phyloP scores from a whole-genome alignment of 2,888 invertebrate genomes.

The Cheilosia urbana region DNA sequence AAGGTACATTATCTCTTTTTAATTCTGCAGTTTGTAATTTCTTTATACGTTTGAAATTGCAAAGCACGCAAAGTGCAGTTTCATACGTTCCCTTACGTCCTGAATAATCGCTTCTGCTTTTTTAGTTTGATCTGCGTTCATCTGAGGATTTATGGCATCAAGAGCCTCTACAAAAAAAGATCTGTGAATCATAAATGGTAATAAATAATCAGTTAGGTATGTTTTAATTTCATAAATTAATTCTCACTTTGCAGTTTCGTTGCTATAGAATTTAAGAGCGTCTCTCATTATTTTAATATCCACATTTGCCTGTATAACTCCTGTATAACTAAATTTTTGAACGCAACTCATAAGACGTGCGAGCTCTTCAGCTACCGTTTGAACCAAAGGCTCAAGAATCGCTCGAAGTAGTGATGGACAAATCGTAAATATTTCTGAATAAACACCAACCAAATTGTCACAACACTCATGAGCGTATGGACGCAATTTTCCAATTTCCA shows the following conservation, averaged over 20 bases:
- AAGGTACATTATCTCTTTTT: background rate
- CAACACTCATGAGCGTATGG: slow-evolving; percentile 96
- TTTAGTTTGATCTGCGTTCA: slow-evolving; percentile 87
- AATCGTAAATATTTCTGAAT: slow-evolving; percentile 85
- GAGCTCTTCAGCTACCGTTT: slow-evolving; percentile 96
- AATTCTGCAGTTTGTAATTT: background rate
- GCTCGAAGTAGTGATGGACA: slow-evolving; percentile 91
- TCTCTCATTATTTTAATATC: slow-evolving; percentile 89
- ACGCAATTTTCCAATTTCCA: slow-evolving; percentile 90
- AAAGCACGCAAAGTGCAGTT: slow-evolving; percentile 88
- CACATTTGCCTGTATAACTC: slow-evolving; percentile 91
- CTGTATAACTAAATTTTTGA: slow-evolving; percentile 87
- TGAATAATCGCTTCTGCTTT: slow-evolving; percentile 87
- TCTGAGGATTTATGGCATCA: slow-evolving; percentile 88
- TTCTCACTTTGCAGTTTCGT: slow-evolving; percentile 87
- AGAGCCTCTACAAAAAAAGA: slow-evolving; percentile 92
- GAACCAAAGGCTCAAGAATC: slow-evolving; percentile 91
- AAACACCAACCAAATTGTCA: slow-evolving; percentile 88
- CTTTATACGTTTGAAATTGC: slow-evolving; percentile 80
- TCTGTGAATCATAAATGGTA: slow-evolving; percentile 83
- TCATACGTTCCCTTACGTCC: slow-evolving; percentile 88
- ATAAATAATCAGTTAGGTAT: background rate
- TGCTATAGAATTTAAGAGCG: slow-evolving; percentile 87
- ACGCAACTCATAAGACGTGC: slow-evolving; percentile 94
- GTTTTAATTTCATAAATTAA: background rate